These are phyloP conservation scores for Kuschelorhynchus macadamiae DNA, from an alignment of 2,888 invertebrate species.

Conservation along the genomic window DNA sequence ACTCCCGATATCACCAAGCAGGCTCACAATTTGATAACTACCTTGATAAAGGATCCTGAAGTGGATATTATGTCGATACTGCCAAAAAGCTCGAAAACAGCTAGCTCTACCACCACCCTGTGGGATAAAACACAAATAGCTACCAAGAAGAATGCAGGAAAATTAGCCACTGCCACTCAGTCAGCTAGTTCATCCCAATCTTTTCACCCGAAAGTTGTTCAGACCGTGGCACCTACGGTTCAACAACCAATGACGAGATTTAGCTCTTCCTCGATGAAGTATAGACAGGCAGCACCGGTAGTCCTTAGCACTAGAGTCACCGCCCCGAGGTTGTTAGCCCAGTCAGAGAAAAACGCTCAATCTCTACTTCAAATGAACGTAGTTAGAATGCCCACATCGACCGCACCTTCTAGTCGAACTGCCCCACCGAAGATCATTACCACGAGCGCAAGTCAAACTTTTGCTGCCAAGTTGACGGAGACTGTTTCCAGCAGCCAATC, in stretches of 20 bases:
- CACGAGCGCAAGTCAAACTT: conserved; percentile 75
- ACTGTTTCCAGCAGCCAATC: conserved; percentile 50
- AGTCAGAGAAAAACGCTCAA: conserved; percentile 69
- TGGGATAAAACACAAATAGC: conserved; percentile 74
- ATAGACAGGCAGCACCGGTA: conserved; percentile 58
- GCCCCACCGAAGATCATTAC: conserved; percentile 57
- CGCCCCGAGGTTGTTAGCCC: conserved; percentile 73
- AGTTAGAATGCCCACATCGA: conserved; percentile 67
- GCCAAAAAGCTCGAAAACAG: conserved; percentile 72
- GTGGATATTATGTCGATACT: conserved; percentile 89
- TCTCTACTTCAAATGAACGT: background rate
- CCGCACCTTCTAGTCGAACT: conserved; percentile 70
- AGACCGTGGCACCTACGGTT: conserved; percentile 56
- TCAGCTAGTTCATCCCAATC: conserved; percentile 33
- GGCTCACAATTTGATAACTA: conserved; percentile 90
- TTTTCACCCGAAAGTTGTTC: conserved; percentile 58
- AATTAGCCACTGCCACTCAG: conserved; percentile 56
- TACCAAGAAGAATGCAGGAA: conserved; percentile 66
- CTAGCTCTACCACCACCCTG: conserved; percentile 71
- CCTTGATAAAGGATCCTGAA: conserved; percentile 96
- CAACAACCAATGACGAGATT: conserved; percentile 52
- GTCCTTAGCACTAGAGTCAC: conserved; percentile 56
- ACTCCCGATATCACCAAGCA: conserved; percentile 93
- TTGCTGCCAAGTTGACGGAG: conserved; percentile 81
- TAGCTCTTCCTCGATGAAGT: conserved; percentile 57